Evolutionary conservation across 2,888 invertebrate genomes (phyloP), one percentile per base, ranked within the genome.

Genomic region (Epistrophe eligans): DNA sequence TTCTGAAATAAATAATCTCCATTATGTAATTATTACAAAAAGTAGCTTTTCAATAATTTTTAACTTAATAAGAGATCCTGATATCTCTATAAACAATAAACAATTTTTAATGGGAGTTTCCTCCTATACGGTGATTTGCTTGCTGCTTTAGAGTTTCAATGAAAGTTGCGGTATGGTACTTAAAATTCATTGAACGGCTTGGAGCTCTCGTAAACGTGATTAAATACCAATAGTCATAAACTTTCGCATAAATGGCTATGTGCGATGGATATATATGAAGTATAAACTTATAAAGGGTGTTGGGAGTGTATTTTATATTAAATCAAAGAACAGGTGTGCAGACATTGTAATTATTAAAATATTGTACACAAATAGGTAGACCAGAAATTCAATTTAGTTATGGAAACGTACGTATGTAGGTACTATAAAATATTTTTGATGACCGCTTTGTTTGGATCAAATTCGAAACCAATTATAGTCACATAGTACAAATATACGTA

Each of bases 171-270:
- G 72, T 32, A 32, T 32, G 32, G 32, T 32, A 32, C 67, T 84
- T 80, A 80, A 80, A 80, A 80, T 84, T 84, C 84, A 80, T 4
- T 43, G 17, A 50, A 52, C 70, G 77, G 66, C 17, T n/a, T n/a
- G n/a, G 45, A 35, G 52, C n/a, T 45, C 57, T 84, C 28, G 48
- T 17, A 57, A 48, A 80, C 73, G 55, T 84, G 73, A 80, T 84
- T 77, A 55, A 50, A 72, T 43, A 48, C 50, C 57, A 71, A 55
- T 48, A 62, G 60, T 24, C 40, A 66, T 79, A 58, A 66, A 67
- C 60, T 72, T 77, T 64, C 2, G 2, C 58, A 58, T 58, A 70
- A 74, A 66, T 79, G 32, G 70, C 32, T 48, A n/a, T 52, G 28
- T 10, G 10, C 45, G 43, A 60, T 35, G 10, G 6, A 2, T n/a